Conservation (phyloP, 2,113 vertebrate species). For the Apus apus region DNA sequence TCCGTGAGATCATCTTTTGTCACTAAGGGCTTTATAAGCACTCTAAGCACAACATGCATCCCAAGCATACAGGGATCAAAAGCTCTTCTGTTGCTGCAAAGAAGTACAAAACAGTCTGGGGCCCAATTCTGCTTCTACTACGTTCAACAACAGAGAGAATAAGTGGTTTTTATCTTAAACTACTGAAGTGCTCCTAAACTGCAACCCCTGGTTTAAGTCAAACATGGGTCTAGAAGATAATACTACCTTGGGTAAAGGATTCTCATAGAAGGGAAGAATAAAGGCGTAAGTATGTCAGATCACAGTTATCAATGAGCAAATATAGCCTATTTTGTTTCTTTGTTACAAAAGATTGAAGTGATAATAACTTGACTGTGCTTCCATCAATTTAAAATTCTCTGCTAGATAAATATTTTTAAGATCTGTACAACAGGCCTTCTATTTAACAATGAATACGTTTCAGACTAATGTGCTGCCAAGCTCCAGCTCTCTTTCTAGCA, state of each 20-base stretch:
- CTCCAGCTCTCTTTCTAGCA: constrained; percentile 54
- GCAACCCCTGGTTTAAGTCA: not conserved
- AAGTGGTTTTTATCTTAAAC: not conserved
- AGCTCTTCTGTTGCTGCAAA: not conserved
- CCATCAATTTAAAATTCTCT: constrained; percentile 25
- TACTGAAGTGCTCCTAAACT: not conserved
- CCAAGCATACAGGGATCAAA: not conserved
- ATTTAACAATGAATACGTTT: constrained; percentile 65
- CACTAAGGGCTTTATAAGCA: not conserved
- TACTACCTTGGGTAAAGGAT: not conserved
- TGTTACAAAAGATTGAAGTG: constrained; percentile 16
- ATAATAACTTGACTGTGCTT: not conserved
- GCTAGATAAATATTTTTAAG: constrained; percentile 68
- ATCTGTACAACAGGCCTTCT: constrained; percentile 28
- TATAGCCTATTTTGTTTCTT: not conserved
- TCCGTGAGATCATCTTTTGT: not conserved
- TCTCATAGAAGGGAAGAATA: not conserved
- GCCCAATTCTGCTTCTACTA: not conserved
- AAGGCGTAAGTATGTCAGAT: not conserved
- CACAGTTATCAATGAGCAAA: not conserved
- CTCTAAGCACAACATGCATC: not conserved
- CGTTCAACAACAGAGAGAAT: not conserved
- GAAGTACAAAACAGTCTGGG: not conserved
- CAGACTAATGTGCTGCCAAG: constrained; percentile 30
- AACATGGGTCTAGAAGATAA: not conserved